phyloP scores from a whole-genome alignment of 2,797 vertebrate genomes.

The Onychomys leucogaster region DNA sequence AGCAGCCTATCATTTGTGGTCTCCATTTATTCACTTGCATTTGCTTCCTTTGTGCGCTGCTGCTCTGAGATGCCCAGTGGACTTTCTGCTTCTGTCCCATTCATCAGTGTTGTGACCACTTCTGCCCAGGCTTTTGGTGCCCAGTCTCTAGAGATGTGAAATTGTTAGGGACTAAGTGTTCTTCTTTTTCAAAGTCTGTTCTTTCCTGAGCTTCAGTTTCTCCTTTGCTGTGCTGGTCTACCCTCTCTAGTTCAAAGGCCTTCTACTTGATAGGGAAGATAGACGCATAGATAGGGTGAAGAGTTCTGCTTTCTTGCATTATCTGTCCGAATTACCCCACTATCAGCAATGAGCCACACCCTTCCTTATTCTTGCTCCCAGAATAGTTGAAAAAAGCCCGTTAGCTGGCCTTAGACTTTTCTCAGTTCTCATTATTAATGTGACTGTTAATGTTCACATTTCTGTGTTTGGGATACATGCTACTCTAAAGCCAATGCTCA shows the following conservation, averaged over 20 bases:
- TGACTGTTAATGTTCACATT: background rate
- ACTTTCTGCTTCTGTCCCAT: background rate
- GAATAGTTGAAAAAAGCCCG: constrained; percentile 12
- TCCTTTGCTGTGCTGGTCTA: background rate
- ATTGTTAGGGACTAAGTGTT: constrained; percentile 9
- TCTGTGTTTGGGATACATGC: background rate
- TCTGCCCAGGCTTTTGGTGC: background rate
- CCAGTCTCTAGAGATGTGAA: background rate
- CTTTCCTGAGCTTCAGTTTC: constrained; percentile 24
- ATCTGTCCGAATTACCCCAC: constrained; percentile 18
- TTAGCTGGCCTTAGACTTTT: background rate
- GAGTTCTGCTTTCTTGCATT: constrained; percentile 66
- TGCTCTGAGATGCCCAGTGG: background rate
- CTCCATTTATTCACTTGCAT: background rate
- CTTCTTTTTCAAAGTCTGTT: background rate
- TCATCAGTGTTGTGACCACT: background rate
- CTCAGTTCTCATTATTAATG: background rate
- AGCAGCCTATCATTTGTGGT: background rate
- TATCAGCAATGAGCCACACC: background rate
- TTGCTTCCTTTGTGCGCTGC: background rate
- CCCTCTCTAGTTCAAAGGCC: constrained; percentile 59
- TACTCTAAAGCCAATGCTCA: background rate
- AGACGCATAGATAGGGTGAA: background rate
- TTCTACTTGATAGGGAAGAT: constrained; percentile 59
- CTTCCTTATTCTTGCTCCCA: constrained; percentile 63